These are phyloP conservation scores for Tachysurus fulvidraco DNA, from an alignment of 2,113 vertebrate genomes.

Conservation along the genomic window DNA sequence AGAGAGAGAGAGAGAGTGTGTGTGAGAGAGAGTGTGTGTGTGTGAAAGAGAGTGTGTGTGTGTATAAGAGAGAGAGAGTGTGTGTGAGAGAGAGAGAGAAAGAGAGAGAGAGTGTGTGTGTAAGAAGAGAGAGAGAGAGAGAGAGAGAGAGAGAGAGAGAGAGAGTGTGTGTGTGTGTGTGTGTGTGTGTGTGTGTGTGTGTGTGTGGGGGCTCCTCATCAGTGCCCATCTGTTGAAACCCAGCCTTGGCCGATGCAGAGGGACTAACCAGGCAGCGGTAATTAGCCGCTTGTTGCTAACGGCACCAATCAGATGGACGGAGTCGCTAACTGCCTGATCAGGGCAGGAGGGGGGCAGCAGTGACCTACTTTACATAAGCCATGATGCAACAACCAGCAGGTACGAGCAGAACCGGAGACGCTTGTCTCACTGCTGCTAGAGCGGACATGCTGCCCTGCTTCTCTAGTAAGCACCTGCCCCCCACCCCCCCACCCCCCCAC, in stretches of 20 bases:
- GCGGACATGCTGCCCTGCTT: not conserved
- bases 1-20: too few species aligned
- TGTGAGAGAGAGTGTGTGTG: too few species aligned
- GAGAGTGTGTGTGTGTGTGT: not conserved
- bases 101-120: too few species aligned
- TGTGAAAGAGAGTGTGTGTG: too few species aligned
- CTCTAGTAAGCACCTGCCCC: not conserved
- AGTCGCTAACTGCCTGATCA: conserved; percentile 37
- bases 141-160: too few species aligned
- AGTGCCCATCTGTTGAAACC: conserved; percentile 50
- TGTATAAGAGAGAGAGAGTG: too few species aligned
- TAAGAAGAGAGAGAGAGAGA: too few species aligned
- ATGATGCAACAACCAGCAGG: conserved; percentile 41
- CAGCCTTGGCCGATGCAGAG: conserved; percentile 37
- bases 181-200: not conserved
- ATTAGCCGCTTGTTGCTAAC: conserved; percentile 53
- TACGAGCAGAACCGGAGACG: not conserved
- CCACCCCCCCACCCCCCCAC: conserved; percentile 3
- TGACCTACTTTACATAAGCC: conserved; percentile 47
- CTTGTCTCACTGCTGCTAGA: not conserved
- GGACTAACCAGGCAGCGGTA: conserved; percentile 46
- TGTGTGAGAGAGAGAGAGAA: too few species aligned
- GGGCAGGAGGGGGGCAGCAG: conserved; percentile 6
- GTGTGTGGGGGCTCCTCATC: conserved; percentile 13
- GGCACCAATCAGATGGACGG: conserved; percentile 47